Evolutionary conservation across 2,113 vertebrate species (phyloP).

Genomic region (Dipodomys spectabilis): DNA sequence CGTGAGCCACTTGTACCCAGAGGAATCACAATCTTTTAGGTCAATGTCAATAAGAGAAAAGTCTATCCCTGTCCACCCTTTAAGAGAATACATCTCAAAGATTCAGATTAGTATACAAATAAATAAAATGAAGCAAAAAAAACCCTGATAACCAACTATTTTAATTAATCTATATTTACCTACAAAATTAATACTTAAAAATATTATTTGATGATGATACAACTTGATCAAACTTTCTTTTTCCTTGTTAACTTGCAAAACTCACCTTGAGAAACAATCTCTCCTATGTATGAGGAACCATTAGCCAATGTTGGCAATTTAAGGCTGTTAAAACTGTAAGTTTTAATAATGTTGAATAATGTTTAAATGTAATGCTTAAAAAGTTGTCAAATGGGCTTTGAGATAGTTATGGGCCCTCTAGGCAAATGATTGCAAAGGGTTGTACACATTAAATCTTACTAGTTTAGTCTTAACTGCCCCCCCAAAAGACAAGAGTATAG

Average conservation of each 20-base stretch:
- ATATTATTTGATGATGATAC: neutral
- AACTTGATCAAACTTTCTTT: constrained; percentile 8
- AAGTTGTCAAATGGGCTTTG: constrained; percentile 4
- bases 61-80: neutral
- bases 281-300: neutral
- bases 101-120: neutral
- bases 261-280: neutral
- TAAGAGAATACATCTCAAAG: neutral
- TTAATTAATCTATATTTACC: neutral
- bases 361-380: constrained; percentile 14
- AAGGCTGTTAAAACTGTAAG: neutral
- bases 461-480: neutral
- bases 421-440: neutral
- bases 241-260: neutral
- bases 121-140: neutral
- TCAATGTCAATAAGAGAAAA: neutral
- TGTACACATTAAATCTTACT: neutral
- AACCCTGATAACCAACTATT: neutral
- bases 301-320: neutral
- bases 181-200: neutral
- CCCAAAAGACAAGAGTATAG: too few relatives aligned
- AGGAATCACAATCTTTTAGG: neutral
- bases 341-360: neutral
- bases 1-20: too few relatives aligned
- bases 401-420: neutral